These are phyloP conservation scores for Tarsius wallacei DNA, from an alignment of 2,797 vertebrate species.

Conservation along the genomic window DNA sequence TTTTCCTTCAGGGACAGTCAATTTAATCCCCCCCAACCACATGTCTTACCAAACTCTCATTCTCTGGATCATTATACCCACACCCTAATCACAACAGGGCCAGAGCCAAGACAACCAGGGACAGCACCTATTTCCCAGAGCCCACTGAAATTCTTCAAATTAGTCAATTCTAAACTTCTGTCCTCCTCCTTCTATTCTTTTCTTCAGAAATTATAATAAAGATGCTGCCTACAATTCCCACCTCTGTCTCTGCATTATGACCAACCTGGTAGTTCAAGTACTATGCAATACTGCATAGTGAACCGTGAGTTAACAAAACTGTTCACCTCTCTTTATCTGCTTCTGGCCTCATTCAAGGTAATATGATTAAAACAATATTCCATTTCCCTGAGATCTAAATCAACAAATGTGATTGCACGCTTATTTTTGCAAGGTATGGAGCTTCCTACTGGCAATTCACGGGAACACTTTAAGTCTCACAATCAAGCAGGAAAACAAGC, in stretches of 20 bases:
- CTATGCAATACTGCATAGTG: neutral
- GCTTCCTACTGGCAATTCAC: neutral
- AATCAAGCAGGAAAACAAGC: neutral
- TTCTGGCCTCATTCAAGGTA: neutral
- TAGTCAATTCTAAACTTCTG: neutral
- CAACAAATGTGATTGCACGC: neutral
- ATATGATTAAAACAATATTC: neutral
- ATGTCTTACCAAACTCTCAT: neutral
- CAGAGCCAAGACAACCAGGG: neutral
- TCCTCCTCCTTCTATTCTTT: neutral
- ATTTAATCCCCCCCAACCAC: neutral
- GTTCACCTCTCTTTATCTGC: neutral
- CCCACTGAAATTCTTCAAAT: neutral
- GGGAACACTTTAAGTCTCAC: neutral
- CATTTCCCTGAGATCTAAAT: neutral
- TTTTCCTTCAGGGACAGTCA: neutral
- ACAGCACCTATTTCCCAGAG: neutral
- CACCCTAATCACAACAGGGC: no score
- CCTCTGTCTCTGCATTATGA: neutral
- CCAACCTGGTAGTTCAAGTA: neutral
- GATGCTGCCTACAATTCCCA: accelerated
- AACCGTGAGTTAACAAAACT: neutral
- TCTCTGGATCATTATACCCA: neutral
- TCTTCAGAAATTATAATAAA: neutral
- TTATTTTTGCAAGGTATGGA: neutral